phyloP scores from a whole-genome alignment of 1,140 invertebrate species.

The Eupeodes corollae region DNA sequence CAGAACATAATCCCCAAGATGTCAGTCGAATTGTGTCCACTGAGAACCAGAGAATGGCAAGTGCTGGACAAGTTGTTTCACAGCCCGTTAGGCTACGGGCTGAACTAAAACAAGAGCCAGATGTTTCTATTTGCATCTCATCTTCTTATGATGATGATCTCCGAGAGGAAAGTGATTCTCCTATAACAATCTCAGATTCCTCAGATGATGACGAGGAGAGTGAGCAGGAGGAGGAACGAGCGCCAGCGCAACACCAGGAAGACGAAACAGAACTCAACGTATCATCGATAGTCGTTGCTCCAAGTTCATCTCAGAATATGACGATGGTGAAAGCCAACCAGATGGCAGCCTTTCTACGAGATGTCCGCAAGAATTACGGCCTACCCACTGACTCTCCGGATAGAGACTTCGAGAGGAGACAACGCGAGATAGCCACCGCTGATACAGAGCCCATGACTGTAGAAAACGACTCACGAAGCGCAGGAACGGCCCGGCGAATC shows the following conservation, averaged over 20 bases:
- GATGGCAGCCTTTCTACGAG: slow-evolving; percentile 26
- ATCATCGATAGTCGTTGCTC: background rate
- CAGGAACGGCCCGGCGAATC: slow-evolving; percentile 6
- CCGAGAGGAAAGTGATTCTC: slow-evolving; percentile 8
- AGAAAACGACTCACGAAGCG: background rate
- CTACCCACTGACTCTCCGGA: slow-evolving; percentile 3
- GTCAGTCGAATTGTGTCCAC: slow-evolving; percentile 15
- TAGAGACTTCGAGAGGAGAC: background rate
- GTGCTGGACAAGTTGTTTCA: background rate
- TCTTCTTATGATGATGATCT: slow-evolving; percentile 15
- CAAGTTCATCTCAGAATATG: slow-evolving; percentile 4
- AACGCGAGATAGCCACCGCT: background rate
- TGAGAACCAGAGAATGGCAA: slow-evolving; percentile 10
- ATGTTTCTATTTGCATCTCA: slow-evolving; percentile 21
- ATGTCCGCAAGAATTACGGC: slow-evolving; percentile 18
- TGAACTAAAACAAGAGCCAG: background rate
- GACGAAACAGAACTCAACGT: background rate
- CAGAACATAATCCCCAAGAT: slow-evolving; percentile 6
- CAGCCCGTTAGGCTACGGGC: background rate
- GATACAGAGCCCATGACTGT: background rate
- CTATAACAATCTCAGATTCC: slow-evolving; percentile 24
- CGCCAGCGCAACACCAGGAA: too few species aligned
- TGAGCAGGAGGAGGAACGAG: background rate
- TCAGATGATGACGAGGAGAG: slow-evolving; percentile 11
- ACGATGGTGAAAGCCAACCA: slow-evolving; percentile 15